Evolutionary conservation across 2,797 vertebrate species (phyloP).

Genomic region (Pteropus rufus): DNA sequence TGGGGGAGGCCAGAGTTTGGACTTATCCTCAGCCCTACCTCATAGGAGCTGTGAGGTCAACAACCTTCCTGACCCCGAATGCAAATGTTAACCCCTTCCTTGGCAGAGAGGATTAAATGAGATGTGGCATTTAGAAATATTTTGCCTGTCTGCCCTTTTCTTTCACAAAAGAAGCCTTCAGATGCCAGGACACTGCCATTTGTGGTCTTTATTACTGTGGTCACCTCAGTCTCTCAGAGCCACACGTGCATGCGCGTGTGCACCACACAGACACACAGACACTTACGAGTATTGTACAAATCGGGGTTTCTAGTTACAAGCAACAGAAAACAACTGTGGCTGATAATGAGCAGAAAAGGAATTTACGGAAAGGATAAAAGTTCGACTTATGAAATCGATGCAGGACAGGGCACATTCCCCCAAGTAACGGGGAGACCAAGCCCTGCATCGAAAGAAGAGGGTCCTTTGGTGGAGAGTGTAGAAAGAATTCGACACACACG

Average conservation of each 20-base stretch:
- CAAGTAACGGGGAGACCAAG: no score
- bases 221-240: neutral
- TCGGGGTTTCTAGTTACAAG: neutral
- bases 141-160: neutral
- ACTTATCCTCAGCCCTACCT: neutral
- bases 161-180: neutral
- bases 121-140: neutral
- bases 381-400: neutral
- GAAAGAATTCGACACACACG: no score
- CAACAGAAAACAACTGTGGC: neutral
- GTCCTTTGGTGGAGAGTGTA: no score
- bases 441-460: no score
- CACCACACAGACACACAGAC: neutral
- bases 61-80: neutral
- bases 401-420: no score
- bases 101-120: neutral
- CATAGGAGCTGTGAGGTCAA: neutral
- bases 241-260: fast-evolving
- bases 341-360: neutral
- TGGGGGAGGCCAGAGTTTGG: neutral
- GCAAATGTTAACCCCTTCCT: neutral
- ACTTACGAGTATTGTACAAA: neutral
- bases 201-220: neutral
- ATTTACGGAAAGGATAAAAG: neutral
- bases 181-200: neutral